Conservation (phyloP, 2,113 vertebrate species). For the Axis porcinus region DNA sequence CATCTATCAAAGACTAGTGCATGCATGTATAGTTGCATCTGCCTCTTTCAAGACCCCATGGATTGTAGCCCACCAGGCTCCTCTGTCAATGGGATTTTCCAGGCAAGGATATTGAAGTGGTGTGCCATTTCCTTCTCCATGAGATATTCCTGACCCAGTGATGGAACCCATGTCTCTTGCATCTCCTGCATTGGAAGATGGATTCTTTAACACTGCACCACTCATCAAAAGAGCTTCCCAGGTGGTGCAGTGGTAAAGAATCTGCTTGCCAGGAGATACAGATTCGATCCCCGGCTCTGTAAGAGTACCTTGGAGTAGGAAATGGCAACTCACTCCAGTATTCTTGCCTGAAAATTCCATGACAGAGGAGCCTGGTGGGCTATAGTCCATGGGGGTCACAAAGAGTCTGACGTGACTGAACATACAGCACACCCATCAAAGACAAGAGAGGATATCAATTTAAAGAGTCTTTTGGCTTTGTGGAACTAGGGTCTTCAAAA, state of each 20-base stretch:
- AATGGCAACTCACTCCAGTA: background rate
- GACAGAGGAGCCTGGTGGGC: background rate
- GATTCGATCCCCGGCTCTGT: background rate
- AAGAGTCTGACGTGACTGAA: background rate
- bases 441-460: background rate
- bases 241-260: background rate
- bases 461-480: background rate
- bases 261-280: background rate
- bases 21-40: background rate
- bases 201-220: background rate
- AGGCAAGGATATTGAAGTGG: background rate
- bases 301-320: background rate
- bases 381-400: background rate
- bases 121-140: background rate
- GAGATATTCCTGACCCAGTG: background rate
- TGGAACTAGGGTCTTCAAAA: background rate
- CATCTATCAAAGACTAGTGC: background rate
- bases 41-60: background rate
- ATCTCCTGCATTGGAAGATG: background rate
- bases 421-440: background rate
- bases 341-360: background rate
- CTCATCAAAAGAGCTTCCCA: background rate
- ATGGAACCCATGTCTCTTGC: background rate
- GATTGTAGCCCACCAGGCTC: background rate
- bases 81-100: background rate